A percentile compares a stretch with the other conserved stretches of the same genome.
phyloP scores from a whole-genome alignment of 1,140 invertebrate species.

The Drosophila gunungcola region DNA sequence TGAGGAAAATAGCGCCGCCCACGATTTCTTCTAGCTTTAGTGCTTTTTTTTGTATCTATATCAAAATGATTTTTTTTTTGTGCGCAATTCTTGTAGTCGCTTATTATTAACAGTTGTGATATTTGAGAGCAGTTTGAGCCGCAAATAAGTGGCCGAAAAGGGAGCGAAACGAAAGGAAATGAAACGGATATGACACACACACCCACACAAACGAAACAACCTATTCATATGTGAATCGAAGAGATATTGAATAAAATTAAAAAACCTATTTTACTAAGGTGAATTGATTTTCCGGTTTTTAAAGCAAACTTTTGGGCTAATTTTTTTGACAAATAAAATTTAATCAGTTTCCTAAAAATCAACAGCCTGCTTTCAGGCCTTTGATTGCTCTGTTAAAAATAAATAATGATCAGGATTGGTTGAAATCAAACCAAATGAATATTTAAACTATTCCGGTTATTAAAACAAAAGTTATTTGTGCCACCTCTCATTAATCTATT shows the following conservation, averaged over 20 bases:
- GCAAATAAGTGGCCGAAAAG: conserved; percentile 11
- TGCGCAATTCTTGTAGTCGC: conserved; percentile 63
- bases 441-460: too few relatives aligned
- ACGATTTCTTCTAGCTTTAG: conserved; percentile 3
- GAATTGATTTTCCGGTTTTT: neutral
- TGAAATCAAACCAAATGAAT: too few relatives aligned
- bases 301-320: neutral
- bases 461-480: too few relatives aligned
- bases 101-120: conserved; percentile 78
- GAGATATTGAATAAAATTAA: conserved; percentile 29
- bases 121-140: conserved; percentile 55
- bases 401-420: neutral
- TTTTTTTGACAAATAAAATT: neutral
- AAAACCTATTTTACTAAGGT: neutral
- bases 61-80: conserved; percentile 31
- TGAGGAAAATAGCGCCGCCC: conserved; percentile 19
- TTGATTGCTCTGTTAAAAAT: neutral
- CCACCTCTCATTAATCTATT: too few relatives aligned
- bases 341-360: neutral
- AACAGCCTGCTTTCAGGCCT: neutral
- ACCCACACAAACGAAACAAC: conserved; percentile 23
- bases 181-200: conserved; percentile 19
- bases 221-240: conserved; percentile 34
- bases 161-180: neutral
- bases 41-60: conserved; percentile 47